Base-by-base conservation (phyloP, 92 coral and sea anemone species). In the Umimayanthus kanabou region DNA sequence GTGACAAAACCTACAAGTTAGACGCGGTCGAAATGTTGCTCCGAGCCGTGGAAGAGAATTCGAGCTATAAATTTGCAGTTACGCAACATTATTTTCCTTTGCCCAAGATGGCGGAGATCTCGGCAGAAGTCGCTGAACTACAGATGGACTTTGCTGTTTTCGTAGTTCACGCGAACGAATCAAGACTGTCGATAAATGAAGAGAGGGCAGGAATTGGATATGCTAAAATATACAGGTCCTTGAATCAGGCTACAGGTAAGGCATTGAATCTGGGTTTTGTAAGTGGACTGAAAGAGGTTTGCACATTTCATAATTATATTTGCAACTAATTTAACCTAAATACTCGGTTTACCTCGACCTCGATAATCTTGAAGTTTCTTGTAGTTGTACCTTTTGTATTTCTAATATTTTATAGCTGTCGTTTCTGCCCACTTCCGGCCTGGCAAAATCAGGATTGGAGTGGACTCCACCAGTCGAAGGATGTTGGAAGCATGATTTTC, bases 1-100 rank as follows among this genome's bases (percentile, higher is more conserved):
- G 98, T 72, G 98, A 94, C 79, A 84, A 55, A n/a, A 94, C 95
- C 15, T 94, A 77, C 86, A 81, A 80, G 33, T 85, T 94, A 5
- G 93, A 93, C 4, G 58, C 65, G 2, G 93, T 94, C 43, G 95
- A 91, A 78, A 76, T 30, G 14, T 82, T 94, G 14, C 82, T 93
- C 8, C 47, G 22, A 18, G 86, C 80, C 40, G 85, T 89, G 33
- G 89, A 87, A 42, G 61, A 76, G 69, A 87, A 16, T 2, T 29
- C 85, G 25, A 65, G 6, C 39, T 81, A 58, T 75, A 39, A 39
- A 39, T 81, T 81, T 66, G 39, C 58, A n/a, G 57, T 65, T 2
- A 40, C 53, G 37, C 23, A 81, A 65, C 53, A 81, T 37, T 81
- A 81, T 42, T 81, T 81, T 45, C 75, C 85, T n/a, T 66, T 81